These are phyloP conservation scores for Zaprionus nigranus DNA, from an alignment of 1,140 invertebrate species.

Conservation along the genomic window DNA sequence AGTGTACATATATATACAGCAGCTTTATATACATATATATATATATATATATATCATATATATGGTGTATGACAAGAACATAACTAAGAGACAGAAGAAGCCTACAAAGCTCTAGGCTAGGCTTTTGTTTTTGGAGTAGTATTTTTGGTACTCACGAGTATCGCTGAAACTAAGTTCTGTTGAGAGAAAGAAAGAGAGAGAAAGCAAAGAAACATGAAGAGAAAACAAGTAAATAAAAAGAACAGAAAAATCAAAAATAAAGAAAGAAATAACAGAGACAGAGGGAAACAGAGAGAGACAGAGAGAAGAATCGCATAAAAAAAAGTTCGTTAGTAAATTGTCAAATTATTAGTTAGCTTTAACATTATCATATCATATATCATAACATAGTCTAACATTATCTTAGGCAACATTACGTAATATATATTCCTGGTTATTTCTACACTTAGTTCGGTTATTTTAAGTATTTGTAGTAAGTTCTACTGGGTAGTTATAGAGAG, in stretches of 20 bases:
- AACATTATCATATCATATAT: neutral
- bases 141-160: constrained; percentile 81
- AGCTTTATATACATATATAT: neutral
- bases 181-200: constrained; percentile 50
- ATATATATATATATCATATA: too few relatives aligned
- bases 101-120: constrained; percentile 12
- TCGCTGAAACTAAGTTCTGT: constrained; percentile 84
- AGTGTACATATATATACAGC: constrained; percentile 6
- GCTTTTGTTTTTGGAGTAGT: constrained; percentile 28
- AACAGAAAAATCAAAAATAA: constrained; percentile 23
- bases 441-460: neutral
- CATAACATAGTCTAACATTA: neutral
- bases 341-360: neutral
- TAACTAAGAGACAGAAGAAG: constrained; percentile 20
- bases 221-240: constrained; percentile 30
- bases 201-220: constrained; percentile 46
- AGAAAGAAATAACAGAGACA: neutral
- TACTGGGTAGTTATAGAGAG: neutral
- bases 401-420: neutral
- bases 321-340: constrained; percentile 1
- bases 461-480: neutral
- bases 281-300: neutral
- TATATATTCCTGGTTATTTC: neutral
- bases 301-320: neutral
- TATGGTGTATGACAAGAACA: neutral